These are phyloP conservation scores for Lordiphosa clarofinis DNA, from an alignment of 1,140 invertebrate species.

Conservation along the genomic window DNA sequence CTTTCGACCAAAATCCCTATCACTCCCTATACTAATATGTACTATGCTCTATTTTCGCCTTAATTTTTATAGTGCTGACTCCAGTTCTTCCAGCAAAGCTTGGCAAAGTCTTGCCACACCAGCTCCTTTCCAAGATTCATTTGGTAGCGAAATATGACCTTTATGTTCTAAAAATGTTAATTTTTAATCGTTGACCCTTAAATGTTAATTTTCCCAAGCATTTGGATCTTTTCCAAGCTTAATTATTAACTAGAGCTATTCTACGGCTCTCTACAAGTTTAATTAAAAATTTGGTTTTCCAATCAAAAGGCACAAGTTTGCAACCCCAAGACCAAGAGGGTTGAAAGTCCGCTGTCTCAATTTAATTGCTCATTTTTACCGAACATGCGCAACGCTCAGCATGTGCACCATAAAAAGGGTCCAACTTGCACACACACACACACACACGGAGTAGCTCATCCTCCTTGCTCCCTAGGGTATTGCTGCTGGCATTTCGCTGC, in stretches of 20 bases:
- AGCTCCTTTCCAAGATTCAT: no score
- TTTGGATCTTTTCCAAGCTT: neutral
- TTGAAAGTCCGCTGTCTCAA: slow-evolving; percentile 24
- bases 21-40: no score
- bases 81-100: no score
- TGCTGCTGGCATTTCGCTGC: slow-evolving; percentile 34
- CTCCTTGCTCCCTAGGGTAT: slow-evolving; percentile 42
- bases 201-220: neutral
- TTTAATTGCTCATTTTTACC: slow-evolving; percentile 57
- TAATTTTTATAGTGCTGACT: no score
- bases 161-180: no score
- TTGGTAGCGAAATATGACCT: no score
- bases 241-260: no score
- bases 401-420: slow-evolving; percentile 36
- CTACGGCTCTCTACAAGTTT: slow-evolving; percentile 14
- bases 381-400: slow-evolving; percentile 67
- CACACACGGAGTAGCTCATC: slow-evolving; percentile 2
- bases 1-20: no score
- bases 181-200: neutral
- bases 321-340: slow-evolving; percentile 35
- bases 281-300: slow-evolving; percentile 43
- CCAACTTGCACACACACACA: slow-evolving; percentile 29
- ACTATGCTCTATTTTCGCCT: no score
- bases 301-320: slow-evolving; percentile 18
- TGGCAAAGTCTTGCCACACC: no score